Evolutionary conservation across 1,140 invertebrate genomes (phyloP).

Genomic region (Cyclargus thomasi): DNA sequence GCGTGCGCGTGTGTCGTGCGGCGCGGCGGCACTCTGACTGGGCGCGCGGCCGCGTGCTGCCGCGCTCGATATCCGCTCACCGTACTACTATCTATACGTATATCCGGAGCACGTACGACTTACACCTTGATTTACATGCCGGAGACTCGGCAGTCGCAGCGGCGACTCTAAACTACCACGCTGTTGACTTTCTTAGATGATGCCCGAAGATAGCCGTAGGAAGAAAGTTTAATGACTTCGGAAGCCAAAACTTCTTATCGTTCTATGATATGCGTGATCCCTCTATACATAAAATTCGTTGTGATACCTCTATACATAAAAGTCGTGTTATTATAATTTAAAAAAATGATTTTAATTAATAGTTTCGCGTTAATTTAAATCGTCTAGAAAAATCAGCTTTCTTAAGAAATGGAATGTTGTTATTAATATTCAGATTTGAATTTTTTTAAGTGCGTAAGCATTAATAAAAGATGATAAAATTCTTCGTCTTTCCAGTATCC

Average conservation of each 20-base stretch:
- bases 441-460: too few species aligned
- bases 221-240: neutral
- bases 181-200: neutral
- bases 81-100: constrained; percentile 42
- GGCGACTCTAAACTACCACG: neutral
- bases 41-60: constrained; percentile 63
- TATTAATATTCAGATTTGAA: too few species aligned
- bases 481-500: too few species aligned
- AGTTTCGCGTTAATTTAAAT: neutral
- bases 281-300: neutral
- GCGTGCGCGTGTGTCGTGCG: constrained; percentile 62
- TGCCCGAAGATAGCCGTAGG: neutral
- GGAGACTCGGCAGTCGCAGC: constrained; percentile 33
- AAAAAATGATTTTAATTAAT: too few species aligned
- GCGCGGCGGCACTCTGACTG: constrained; percentile 73
- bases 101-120: constrained; percentile 39
- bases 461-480: too few species aligned
- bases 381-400: too few species aligned
- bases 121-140: constrained; percentile 61
- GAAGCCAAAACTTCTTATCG: neutral
- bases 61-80: constrained; percentile 63
- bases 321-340: too few species aligned
- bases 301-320: too few species aligned
- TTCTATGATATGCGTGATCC: neutral
- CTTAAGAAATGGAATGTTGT: too few species aligned